Base-by-base conservation (phyloP, 2,113 vertebrate genomes). In the Corythaeola cristata region DNA sequence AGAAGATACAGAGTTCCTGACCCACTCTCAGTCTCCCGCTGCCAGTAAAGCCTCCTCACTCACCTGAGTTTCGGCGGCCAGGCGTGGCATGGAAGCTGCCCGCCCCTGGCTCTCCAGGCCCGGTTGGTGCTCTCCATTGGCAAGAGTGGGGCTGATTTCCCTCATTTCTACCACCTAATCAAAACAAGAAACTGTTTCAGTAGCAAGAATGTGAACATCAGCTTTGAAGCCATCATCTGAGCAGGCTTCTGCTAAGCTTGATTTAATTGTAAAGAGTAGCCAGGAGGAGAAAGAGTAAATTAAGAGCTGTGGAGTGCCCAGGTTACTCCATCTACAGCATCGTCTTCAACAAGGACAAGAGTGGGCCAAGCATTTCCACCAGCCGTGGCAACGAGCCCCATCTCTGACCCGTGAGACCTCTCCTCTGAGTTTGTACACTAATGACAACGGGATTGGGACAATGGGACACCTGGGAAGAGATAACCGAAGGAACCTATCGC, bases 41-140 rank as follows among this genome's bases (percentile, higher is more conserved):
- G 1, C 11, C 35, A 9, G 22, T 19, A 8, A 12, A 8, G 12
- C 9, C 20, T 79, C 79, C 49, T 6, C 0, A 4, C 98, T 98
- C 89, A 99, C 99, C 98, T 99, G 99, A 55, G 98, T 98, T 92
- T 99, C 99, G 1, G 98, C 97, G 0, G 98, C 99, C 90, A 99
- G 98, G 60, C 99, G 98, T 2, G 99, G 99, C 99, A 99, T 99
- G 45, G 99, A 99, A 30, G 98, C 98, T 0, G 99, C 99, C 60
- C 99, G 94, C 14, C 99, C 99, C 88, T 99, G 99, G 97, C 96
- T 99, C 97, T 99, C 99, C 97, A 99, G 97, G 39, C 98, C 98
- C 3, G 98, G 97, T 8, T 98, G 98, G 45, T 98, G 97, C 21
- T 98, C 98, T 85, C 98, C 98, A 2, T 97, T 98, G 78, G 97